Base-by-base conservation (phyloP, 1,140 invertebrate species). In the Drosophila ironensis region DNA sequence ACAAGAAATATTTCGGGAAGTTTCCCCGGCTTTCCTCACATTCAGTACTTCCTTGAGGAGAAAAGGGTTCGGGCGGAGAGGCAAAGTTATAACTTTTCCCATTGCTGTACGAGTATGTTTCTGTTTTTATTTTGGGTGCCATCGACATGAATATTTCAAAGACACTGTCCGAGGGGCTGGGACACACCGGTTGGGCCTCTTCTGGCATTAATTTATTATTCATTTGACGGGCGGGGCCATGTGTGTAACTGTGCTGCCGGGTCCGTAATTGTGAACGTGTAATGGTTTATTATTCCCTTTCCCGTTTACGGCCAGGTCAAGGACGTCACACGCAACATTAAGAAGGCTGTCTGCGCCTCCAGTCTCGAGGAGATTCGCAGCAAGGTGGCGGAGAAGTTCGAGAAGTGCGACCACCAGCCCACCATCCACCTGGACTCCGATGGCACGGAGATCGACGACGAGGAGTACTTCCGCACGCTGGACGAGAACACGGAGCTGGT, bases 371-470 rank as follows among this genome's bases (percentile, higher is more conserved):
- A 96, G 76, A 91, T 96, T 72, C 93, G 94, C 33, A 91, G 91
- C 44, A 94, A 94, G 92, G 92, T 93, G 27, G 91, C 91, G n/a
- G 92, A 94, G 69, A 95, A 94, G 89, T 91, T 95, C 89, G 93
- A 91, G n/a, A 90, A 92, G 67, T 88, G 90, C 22, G 92, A 92
- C 50, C 67, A 87, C 22, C 91, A 92, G 72, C 91, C 95, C n/a
- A 95, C 94, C 42, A 93, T 96, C 30, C 94, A 96, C 22, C 90
- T 97, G 59, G 96, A 97, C 87, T 93, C 92, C 52, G 96, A 97
- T 91, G 96, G 95, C 12, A 97, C 96, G 1, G 96, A 97, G 92
- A 95, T 97, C 25, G 96, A 97, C 71, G 95, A 96, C 78, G 95
- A 97, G 88, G 95, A 96, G 86, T 97, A 96, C 89, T 97, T 97